phyloP scores from a whole-genome alignment of 2,797 vertebrate genomes.

The Sebastes steindachneri region DNA sequence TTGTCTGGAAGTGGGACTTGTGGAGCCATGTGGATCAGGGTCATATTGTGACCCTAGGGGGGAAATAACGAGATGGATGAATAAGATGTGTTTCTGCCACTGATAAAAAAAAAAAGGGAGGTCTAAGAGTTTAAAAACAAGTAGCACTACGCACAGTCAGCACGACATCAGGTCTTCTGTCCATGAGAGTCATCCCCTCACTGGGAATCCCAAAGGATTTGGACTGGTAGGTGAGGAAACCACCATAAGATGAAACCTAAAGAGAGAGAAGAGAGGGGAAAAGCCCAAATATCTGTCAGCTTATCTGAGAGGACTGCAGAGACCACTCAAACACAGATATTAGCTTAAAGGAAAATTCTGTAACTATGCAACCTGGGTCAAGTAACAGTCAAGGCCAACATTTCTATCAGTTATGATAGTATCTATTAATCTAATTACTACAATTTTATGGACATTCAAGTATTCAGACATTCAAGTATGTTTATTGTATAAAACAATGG shows the following conservation, averaged over 20 bases:
- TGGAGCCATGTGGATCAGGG: slow-evolving; percentile 82
- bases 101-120: not conserved
- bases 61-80: slow-evolving; percentile 4
- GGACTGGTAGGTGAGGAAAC: slow-evolving; percentile 90
- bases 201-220: slow-evolving; percentile 94
- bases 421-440: not conserved
- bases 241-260: slow-evolving; percentile 93
- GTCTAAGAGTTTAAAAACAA: not conserved
- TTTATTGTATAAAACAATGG: too few relatives aligned
- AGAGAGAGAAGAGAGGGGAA: slow-evolving; percentile 14
- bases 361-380: not conserved
- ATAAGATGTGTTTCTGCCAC: not conserved
- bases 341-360: not conserved
- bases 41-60: slow-evolving; percentile 85
- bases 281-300: not conserved
- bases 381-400: not conserved
- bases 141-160: slow-evolving; percentile 84
- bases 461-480: too few relatives aligned
- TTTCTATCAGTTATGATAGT: not conserved
- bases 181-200: slow-evolving; percentile 90
- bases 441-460: not conserved
- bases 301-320: not conserved
- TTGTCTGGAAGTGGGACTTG: slow-evolving; percentile 87
- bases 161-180: slow-evolving; percentile 85
- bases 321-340: not conserved